Base-by-base conservation (phyloP, 2,113 vertebrate genomes). In the Gadus chalcogrammus region DNA sequence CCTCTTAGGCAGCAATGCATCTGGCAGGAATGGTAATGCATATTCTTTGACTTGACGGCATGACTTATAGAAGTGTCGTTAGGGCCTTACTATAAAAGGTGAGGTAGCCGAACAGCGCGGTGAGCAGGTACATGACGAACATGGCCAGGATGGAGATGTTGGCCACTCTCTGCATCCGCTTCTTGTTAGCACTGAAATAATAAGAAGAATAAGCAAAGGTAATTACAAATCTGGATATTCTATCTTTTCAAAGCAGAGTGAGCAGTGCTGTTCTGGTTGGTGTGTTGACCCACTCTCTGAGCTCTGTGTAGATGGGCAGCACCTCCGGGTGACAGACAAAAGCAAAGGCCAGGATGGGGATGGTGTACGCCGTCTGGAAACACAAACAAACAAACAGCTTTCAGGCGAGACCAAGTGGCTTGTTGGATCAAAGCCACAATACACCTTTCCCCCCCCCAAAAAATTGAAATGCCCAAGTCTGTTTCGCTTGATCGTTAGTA, bases 281-380 rank as follows among this genome's bases (percentile, higher is more conserved):
- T 48, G 8, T 48, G 42, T 48, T n/a, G 38, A 74, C 92, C 87
- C 87, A 95, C 94, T 92, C 88, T 82, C 79, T 79, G 5, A 95
- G 88, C 62, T 95, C 94, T 0, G 93, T 94, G 89, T 94, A 95
- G 85, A 95, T 95, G 5, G 94, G 94, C 0, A 95, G 90, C 61
- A 95, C 93, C 75, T 95, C 94, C 0, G 94, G 94, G 84, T 94
- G 94, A 55, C 94, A 96, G 61, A 95, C 93, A 48, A 95, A 95
- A 1, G 94, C 93, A 18, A 95, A 95, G 6, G 94, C 94, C 84
- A 95, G 82, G 63, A 94, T 95, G 7, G 93, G 93, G 80, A 94
- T 87, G 52, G 92, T 93, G 83, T 93, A 94, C 0, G 88, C 91
- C 0, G 93, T 93, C 93, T 94, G 64, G 42, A 65, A 87, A 79